Conservation (phyloP, 2,113 vertebrate species). For the Nyctibius bracteatus region DNA sequence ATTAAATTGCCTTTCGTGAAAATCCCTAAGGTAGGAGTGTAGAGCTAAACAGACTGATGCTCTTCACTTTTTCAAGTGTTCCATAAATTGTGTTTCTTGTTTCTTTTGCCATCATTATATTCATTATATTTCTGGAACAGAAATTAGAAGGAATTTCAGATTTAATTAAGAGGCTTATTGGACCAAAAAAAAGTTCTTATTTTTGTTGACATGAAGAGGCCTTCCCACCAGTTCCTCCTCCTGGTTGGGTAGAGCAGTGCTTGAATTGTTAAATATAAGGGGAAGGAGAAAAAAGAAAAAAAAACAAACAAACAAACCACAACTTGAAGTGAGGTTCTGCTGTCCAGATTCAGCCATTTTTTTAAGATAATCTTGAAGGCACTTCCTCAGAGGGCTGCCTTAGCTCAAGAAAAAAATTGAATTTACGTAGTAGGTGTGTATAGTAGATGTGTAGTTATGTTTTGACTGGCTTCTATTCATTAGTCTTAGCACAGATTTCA, state of each 20-base stretch:
- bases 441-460: fast-evolving
- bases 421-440: too few species aligned
- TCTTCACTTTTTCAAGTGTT: neutral
- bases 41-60: neutral
- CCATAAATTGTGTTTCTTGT: neutral
- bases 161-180: neutral
- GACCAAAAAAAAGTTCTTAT: neutral
- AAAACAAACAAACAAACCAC: too few species aligned
- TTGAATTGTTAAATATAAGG: neutral
- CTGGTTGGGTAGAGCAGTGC: neutral
- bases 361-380: neutral
- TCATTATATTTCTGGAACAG: neutral
- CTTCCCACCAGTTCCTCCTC: neutral
- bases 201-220: neutral
- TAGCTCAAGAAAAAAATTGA: neutral
- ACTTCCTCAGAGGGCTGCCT: neutral
- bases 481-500: neutral
- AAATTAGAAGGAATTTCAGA: neutral
- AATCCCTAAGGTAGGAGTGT: neutral
- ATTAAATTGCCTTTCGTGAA: neutral
- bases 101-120: neutral
- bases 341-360: neutral
- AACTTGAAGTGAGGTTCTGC: neutral
- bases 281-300: fast-evolving
- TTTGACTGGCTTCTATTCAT: neutral